Conservation (phyloP, 2,888 invertebrate genomes). For the Drosophila niveifrons region DNA sequence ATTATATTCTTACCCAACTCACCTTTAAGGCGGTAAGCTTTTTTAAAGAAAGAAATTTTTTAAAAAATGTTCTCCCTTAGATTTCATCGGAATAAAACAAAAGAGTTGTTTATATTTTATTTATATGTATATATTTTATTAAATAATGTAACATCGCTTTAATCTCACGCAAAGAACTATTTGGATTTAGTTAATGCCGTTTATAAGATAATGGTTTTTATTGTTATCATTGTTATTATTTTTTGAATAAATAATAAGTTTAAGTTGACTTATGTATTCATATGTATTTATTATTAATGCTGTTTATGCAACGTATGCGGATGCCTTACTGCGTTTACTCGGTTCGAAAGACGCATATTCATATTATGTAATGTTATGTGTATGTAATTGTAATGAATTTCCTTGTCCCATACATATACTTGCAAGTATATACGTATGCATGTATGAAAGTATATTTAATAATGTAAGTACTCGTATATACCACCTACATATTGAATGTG, state of each 20-base stretch:
- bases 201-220: constrained; percentile 67
- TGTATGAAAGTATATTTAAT: constrained; percentile 38
- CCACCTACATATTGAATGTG: constrained; percentile 24
- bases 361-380: constrained; percentile 46
- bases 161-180: constrained; percentile 86
- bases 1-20: too few species aligned
- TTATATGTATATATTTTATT: constrained; percentile 85
- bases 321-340: constrained; percentile 32
- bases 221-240: constrained; percentile 74
- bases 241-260: constrained; percentile 75
- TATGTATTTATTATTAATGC: constrained; percentile 60
- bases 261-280: constrained; percentile 70
- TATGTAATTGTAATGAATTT: constrained; percentile 55
- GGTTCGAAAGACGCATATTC: constrained; percentile 39
- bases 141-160: constrained; percentile 86
- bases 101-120: constrained; percentile 51
- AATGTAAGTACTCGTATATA: constrained; percentile 20
- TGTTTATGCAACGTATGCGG: constrained; percentile 57
- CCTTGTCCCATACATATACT: constrained; percentile 35
- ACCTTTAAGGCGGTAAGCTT: too few species aligned
- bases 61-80: too few species aligned
- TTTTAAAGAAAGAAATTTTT: too few species aligned
- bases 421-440: constrained; percentile 58
- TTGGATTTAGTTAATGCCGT: constrained; percentile 74
- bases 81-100: constrained; percentile 33